Evolutionary conservation across 2,113 vertebrate species (phyloP).

Genomic region (Fregetta grallaria): DNA sequence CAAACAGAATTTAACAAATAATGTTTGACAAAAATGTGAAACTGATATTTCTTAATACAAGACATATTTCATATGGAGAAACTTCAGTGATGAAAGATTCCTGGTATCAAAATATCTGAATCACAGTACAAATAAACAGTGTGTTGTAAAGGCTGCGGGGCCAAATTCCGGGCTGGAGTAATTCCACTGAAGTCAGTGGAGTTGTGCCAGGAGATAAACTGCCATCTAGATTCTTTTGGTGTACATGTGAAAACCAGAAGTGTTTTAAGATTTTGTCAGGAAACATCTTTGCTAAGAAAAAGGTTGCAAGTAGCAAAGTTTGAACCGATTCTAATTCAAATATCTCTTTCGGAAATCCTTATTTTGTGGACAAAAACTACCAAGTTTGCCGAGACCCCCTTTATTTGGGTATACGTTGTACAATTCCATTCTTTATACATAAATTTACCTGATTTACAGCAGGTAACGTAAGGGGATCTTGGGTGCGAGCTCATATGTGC

Average conservation of each 20-base stretch:
- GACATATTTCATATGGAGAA: slow-evolving; percentile 65
- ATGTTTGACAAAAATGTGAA: slow-evolving; percentile 70
- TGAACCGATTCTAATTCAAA: not conserved
- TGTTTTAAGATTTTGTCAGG: not conserved
- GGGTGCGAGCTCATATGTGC: not conserved
- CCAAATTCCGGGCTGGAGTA: slow-evolving; percentile 50
- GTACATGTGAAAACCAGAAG: not conserved
- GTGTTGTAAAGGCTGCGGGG: slow-evolving; percentile 31
- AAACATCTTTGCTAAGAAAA: not conserved
- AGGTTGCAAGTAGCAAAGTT: not conserved
- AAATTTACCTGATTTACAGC: not conserved
- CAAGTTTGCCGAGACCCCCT: not conserved
- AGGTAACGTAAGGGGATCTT: not conserved
- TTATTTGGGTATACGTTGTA: not conserved
- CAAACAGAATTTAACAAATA: slow-evolving; percentile 68
- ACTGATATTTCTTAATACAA: slow-evolving; percentile 71
- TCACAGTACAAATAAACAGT: slow-evolving; percentile 26
- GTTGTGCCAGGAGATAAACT: slow-evolving; percentile 48
- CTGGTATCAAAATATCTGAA: slow-evolving; percentile 50
- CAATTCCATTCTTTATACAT: not conserved
- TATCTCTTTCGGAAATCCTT: not conserved
- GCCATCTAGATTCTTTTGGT: not conserved
- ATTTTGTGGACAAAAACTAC: not conserved
- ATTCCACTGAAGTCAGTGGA: slow-evolving; percentile 26
- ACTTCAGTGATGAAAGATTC: slow-evolving; percentile 49